Evolutionary conservation across 2,888 invertebrate genomes (phyloP).

Genomic region (Scaptodrosophila latifasciaeformis): DNA sequence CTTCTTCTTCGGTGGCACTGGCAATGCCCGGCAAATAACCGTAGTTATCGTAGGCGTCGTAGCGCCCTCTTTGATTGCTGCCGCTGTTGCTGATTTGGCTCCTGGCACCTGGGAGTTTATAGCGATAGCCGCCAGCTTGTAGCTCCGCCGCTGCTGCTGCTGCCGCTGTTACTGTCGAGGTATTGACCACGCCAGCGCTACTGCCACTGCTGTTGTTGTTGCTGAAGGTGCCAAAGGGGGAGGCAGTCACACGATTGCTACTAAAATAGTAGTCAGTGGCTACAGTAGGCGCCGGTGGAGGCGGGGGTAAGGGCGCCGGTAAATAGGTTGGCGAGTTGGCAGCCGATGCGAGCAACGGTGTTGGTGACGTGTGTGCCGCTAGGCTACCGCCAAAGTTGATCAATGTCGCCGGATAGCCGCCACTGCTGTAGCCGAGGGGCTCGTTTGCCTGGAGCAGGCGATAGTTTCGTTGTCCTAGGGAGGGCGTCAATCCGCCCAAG

Average conservation of each 20-base stretch:
- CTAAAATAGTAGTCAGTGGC: constrained; percentile 57
- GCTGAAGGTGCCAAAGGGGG: not conserved
- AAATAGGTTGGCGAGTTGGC: constrained; percentile 45
- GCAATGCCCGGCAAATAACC: constrained; percentile 56
- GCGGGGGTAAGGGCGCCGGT: constrained; percentile 50
- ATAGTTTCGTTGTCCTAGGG: constrained; percentile 20
- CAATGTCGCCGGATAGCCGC: constrained; percentile 56
- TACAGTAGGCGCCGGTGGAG: constrained; percentile 57
- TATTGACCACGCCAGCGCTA: constrained; percentile 15
- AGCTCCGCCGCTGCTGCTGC: constrained; percentile 51
- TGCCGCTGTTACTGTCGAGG: constrained; percentile 31
- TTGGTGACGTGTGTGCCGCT: constrained; percentile 50
- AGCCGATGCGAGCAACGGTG: constrained; percentile 60
- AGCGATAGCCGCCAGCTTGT: constrained; percentile 57
- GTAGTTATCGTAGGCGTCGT: constrained; percentile 62
- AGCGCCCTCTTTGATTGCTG: constrained; percentile 15
- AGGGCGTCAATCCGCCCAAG: constrained; percentile 35
- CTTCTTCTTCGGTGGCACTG: constrained; percentile 57
- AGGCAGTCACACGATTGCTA: constrained; percentile 23
- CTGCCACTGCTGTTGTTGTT: not conserved
- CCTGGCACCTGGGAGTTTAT: constrained; percentile 55
- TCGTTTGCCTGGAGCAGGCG: constrained; percentile 1
- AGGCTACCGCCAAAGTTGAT: constrained; percentile 61
- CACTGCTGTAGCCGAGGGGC: constrained; percentile 40
- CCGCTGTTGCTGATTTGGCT: constrained; percentile 22